These are phyloP conservation scores for Osmoderma eremita DNA, from an alignment of 2,888 invertebrate species.

Conservation along the genomic window DNA sequence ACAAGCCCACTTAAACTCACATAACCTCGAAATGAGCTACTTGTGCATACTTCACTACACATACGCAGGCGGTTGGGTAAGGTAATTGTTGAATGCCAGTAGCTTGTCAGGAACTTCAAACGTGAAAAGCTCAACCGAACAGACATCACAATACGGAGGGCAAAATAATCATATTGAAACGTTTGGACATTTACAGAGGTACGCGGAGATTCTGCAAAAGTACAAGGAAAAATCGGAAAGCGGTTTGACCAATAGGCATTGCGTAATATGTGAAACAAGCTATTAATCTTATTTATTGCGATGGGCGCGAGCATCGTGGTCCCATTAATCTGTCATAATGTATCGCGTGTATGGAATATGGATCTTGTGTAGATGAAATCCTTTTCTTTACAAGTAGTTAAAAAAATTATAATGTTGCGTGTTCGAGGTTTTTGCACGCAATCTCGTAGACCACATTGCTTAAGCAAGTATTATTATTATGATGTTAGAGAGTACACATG, in stretches of 20 bases:
- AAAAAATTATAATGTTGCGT: no score
- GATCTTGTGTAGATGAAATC: background rate
- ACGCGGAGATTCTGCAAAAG: background rate
- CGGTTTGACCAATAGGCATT: slow-evolving; percentile 9
- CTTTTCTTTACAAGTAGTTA: no score
- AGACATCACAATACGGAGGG: slow-evolving; percentile 11
- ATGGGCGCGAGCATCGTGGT: background rate
- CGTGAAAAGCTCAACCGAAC: background rate
- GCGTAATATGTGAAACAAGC: slow-evolving; percentile 1
- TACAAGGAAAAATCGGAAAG: background rate
- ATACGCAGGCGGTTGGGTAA: no score
- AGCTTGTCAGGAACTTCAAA: slow-evolving; percentile 13
- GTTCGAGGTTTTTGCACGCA: background rate
- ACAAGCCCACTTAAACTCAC: no score
- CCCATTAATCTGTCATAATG: slow-evolving; percentile 22
- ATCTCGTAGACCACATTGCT: background rate
- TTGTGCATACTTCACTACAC: no score
- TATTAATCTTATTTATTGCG: slow-evolving; percentile 22
- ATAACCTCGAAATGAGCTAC: no score
- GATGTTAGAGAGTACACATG: no score
- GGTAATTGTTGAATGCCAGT: slow-evolving; percentile 21
- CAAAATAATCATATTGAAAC: slow-evolving; percentile 3
- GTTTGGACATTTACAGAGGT: background rate
- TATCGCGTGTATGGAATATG: background rate
- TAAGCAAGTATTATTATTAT: no score